phyloP scores from a whole-genome alignment of 1,140 invertebrate genomes.

The Calliopsis andreniformis region DNA sequence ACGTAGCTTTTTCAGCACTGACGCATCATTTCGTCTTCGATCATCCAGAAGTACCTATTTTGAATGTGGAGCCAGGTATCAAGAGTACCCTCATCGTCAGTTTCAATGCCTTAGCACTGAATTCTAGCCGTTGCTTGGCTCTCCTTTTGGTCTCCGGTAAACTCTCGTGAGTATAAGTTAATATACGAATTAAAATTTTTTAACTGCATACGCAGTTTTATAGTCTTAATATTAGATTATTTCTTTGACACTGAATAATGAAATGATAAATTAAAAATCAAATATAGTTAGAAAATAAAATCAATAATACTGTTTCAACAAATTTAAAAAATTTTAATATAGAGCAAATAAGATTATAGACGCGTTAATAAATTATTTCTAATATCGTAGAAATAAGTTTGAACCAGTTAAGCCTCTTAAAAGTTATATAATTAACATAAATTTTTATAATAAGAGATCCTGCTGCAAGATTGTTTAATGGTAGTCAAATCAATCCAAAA shows the following conservation, averaged over 20 bases:
- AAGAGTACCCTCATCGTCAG: conserved; percentile 75
- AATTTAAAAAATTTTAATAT: neutral
- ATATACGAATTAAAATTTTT: neutral
- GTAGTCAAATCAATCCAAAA: conserved; percentile 74
- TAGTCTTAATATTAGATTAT: too few relatives aligned
- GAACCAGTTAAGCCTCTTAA: neutral
- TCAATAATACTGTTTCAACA: neutral
- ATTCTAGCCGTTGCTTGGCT: conserved; percentile 75
- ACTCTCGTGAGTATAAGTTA: conserved; percentile 72
- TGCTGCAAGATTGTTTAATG: conserved; percentile 73
- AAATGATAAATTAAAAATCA: too few relatives aligned
- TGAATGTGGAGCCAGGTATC: conserved; percentile 73
- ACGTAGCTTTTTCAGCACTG: conserved; percentile 76
- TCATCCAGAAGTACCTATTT: conserved; percentile 77
- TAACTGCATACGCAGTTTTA: too few relatives aligned
- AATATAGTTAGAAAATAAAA: too few relatives aligned
- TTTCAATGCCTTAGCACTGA: conserved; percentile 67
- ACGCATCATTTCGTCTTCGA: conserved; percentile 78
- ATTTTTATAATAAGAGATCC: conserved; percentile 59
- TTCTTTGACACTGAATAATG: too few relatives aligned
- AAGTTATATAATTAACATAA: conserved; percentile 10
- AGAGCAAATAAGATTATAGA: neutral
- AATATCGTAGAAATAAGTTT: too few relatives aligned
- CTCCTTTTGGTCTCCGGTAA: conserved; percentile 76
- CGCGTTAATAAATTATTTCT: neutral